Base-by-base conservation (phyloP, 2,888 invertebrate species). In the Caradrina clavipalpis region DNA sequence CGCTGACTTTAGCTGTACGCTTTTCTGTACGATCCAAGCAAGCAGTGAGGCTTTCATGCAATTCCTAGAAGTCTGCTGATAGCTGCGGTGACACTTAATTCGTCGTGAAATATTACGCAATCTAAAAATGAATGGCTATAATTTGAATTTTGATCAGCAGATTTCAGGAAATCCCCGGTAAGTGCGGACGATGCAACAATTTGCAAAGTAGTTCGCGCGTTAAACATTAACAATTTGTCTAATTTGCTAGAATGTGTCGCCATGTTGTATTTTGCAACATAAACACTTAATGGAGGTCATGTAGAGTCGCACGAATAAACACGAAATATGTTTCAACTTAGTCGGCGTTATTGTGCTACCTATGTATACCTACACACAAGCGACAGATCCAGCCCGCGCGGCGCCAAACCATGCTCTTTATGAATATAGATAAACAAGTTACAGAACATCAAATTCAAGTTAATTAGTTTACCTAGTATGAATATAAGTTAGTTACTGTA, bases 91-190 rank as follows among this genome's bases (percentile, higher is more conserved):
- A 4, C 45, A 45, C 15, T 15, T 42, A 42, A 42, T 42, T 42
- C 42, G 15, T 15, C 1, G 15, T 10, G 15, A 42, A 21, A 56
- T 15, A 35, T 57, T 58, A 51, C 59, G 21, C 50, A 70, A 78
- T 64, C 19, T 54, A 17, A 39, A 50, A 45, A 62, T 47, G 8
- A 66, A 53, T 58, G 57, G 63, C 17, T 45, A 15, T 6, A 63
- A 57, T 65, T n/a, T 54, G 2, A 53, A 35, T 53, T 19, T 47
- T 55, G 39, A 35, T 78, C 66, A 70, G 75, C 83, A 63, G 13
- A 31, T 58, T 26, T 47, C 17, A 57, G 78, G 47, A 56, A 69
- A 49, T 75, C 83, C 81, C 81, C 81, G 55, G 26, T 2, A 55
- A 57, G 7, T 75, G 78, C 49, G 21, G 53, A 55, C 42, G 17